phyloP scores from a whole-genome alignment of 2,797 vertebrate species.

The Selene dorsalis region DNA sequence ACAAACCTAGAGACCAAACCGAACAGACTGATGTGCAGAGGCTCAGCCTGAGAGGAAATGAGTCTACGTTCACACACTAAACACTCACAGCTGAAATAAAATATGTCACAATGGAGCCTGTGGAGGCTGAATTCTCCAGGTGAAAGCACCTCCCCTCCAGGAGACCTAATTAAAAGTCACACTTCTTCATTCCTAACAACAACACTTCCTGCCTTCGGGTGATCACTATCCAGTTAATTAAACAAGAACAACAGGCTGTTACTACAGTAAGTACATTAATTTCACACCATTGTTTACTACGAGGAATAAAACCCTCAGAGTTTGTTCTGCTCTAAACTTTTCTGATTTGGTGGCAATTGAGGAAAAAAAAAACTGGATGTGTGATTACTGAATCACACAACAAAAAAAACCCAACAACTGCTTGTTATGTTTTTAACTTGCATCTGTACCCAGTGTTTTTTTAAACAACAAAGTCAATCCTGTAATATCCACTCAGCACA shows the following conservation, averaged over 20 bases:
- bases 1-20: neutral
- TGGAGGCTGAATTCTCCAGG: conserved; percentile 47
- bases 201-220: conserved; percentile 64
- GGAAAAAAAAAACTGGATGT: neutral
- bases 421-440: conserved; percentile 22
- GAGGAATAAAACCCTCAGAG: conserved; percentile 15
- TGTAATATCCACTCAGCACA: conserved; percentile 19
- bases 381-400: conserved; percentile 17
- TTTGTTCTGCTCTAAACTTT: conserved; percentile 20
- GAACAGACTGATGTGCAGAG: neutral
- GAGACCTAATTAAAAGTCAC: conserved; percentile 74
- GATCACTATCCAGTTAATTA: conserved; percentile 68
- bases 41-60: neutral
- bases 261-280: conserved; percentile 37
- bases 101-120: conserved; percentile 33
- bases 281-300: conserved; percentile 29
- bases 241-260: conserved; percentile 60
- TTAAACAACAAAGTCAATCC: conserved; percentile 25
- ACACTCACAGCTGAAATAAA: conserved; percentile 15
- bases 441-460: conserved; percentile 20
- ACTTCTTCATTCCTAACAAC: conserved; percentile 60
- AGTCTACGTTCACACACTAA: neutral
- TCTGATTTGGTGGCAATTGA: neutral
- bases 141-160: conserved; percentile 61
- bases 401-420: conserved; percentile 9